A percentile compares a stretch with the other conserved stretches of the same genome.
phyloP scores from a whole-genome alignment of 2,113 vertebrate species.

The Myrmophylax atrothorax region DNA sequence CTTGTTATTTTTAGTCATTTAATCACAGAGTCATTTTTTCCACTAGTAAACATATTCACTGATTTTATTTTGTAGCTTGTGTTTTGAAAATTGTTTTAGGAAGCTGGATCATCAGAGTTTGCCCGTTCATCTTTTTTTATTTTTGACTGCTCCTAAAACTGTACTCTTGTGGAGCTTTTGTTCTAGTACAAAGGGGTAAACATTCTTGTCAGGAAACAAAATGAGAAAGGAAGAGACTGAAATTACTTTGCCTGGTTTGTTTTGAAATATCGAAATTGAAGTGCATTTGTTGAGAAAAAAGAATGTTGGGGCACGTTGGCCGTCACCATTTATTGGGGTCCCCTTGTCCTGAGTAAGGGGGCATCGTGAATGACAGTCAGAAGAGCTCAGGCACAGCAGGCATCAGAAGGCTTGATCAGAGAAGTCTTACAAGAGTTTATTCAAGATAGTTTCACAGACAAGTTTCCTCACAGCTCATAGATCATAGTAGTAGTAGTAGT shows the following conservation, averaged over 20 bases:
- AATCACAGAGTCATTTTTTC: background rate
- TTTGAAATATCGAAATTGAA: background rate
- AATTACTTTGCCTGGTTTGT: background rate
- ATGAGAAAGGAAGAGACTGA: background rate
- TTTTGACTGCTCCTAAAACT: conserved; percentile 10
- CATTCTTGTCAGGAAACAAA: background rate
- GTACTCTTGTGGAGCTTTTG: background rate
- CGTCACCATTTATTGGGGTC: no score
- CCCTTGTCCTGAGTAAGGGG: no score
- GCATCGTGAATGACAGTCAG: no score
- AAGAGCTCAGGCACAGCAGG: no score
- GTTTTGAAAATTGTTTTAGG: background rate
- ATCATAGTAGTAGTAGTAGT: no score
- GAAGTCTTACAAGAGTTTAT: no score
- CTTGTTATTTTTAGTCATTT: background rate
- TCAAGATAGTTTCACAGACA: no score
- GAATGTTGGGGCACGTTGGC: background rate
- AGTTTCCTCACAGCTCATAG: no score
- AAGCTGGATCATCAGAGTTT: background rate
- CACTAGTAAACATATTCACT: background rate
- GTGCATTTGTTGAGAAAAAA: background rate
- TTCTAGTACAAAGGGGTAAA: background rate
- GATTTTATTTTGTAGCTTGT: background rate
- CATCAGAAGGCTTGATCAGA: no score
- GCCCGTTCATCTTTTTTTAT: background rate